Evolutionary conservation across 2,888 invertebrate genomes (phyloP).

Genomic region (Liopterus haemorrhoidalis): DNA sequence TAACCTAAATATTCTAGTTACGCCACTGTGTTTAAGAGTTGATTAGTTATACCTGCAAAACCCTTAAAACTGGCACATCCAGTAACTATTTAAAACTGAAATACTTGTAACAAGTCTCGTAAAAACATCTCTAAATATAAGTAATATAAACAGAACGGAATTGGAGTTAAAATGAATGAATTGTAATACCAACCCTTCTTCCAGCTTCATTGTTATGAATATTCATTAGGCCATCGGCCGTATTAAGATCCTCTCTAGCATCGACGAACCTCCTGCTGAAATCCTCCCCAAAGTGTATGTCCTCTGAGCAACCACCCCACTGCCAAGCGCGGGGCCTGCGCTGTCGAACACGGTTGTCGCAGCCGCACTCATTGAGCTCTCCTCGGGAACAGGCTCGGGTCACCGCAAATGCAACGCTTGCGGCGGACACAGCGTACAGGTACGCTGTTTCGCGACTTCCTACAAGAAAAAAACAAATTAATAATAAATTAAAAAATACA

Average conservation of each 20-base stretch:
- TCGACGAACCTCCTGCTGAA: slow-evolving; percentile 85
- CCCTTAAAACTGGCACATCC: neutral
- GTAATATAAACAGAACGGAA: neutral
- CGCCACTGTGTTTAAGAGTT: too few relatives aligned
- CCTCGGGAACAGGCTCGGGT: slow-evolving; percentile 82
- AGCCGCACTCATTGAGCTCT: slow-evolving; percentile 81
- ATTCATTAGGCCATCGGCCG: slow-evolving; percentile 77
- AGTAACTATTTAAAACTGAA: too few relatives aligned
- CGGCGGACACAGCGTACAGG: slow-evolving; percentile 81
- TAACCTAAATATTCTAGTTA: too few relatives aligned
- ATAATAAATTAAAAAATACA: too few relatives aligned
- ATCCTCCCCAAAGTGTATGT: slow-evolving; percentile 75
- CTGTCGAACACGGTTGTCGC: slow-evolving; percentile 65
- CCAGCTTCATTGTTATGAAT: slow-evolving; percentile 91
- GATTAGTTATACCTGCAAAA: too few relatives aligned
- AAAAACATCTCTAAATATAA: too few relatives aligned
- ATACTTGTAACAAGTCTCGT: too few relatives aligned
- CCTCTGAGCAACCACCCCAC: slow-evolving; percentile 94
- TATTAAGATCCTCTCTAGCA: slow-evolving; percentile 65
- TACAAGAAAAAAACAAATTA: too few relatives aligned
- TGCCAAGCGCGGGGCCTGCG: slow-evolving; percentile 72
- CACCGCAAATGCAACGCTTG: slow-evolving; percentile 82
- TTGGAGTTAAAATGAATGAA: slow-evolving; percentile 5
- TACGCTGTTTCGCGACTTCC: slow-evolving; percentile 87
- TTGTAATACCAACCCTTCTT: slow-evolving; percentile 58